These are phyloP conservation scores for cat (Felis catus) DNA, from an alignment of 2,113 vertebrate species.

Conservation along the genomic window F.catus_Fca126_mat1.0 CM031419.1:47379001-47379500, in stretches of 20 bases:
- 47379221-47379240: conserved; percentile 48
- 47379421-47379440: too few relatives aligned
- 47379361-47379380: background rate
- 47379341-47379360: background rate
- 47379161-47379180: conserved; percentile 41
- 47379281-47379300: background rate
- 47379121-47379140: background rate
- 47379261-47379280: background rate
- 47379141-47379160: conserved; percentile 31
- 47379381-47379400: background rate
- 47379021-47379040: background rate
- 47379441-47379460: background rate
- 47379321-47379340: background rate
- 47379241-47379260: background rate
- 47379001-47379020: background rate
- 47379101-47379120: conserved; percentile 51
- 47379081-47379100: background rate
- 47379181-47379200: conserved; percentile 31
- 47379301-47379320: background rate
- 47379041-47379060: conserved; percentile 19
- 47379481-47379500: background rate
- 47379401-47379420: background rate
- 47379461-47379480: background rate
- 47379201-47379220: conserved; percentile 45
- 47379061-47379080: background rate